phyloP scores from a whole-genome alignment of 2,888 invertebrate genomes.

The Willowsia nigromaculata region DNA sequence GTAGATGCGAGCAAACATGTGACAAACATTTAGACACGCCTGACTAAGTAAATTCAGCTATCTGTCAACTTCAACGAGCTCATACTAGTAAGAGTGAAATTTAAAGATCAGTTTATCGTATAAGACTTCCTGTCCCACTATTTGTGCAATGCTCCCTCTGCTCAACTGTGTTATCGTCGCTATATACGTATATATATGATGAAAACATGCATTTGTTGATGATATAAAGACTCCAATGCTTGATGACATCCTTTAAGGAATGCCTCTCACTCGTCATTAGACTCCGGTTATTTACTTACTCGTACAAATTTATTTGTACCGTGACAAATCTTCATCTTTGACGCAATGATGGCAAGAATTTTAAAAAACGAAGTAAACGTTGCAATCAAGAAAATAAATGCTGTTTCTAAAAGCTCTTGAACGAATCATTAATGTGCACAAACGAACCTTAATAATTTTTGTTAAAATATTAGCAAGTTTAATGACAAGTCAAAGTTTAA shows the following conservation, averaged over 20 bases:
- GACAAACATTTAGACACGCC: background rate
- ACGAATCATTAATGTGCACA: no score
- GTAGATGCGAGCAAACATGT: background rate
- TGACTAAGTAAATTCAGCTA: background rate
- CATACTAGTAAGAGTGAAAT: background rate
- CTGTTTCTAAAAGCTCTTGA: no score
- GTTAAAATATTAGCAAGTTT: no score
- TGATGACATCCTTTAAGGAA: background rate
- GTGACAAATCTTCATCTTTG: no score
- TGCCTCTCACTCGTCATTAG: background rate
- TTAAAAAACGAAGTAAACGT: no score
- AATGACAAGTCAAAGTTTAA: constrained; percentile 36
- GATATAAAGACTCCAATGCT: background rate
- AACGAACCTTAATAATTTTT: no score
- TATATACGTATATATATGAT: no score
- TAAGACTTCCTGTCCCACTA: constrained; percentile 11
- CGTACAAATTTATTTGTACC: no score
- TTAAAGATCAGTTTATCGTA: background rate
- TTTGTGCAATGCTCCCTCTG: no score
- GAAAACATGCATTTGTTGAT: background rate
- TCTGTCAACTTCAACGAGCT: constrained; percentile 9
- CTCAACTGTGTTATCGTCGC: background rate
- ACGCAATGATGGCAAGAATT: no score
- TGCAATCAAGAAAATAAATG: no score
- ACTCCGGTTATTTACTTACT: no score